A percentile compares a stretch with the other conserved stretches of the same genome.
Conservation (phyloP, 2,888 invertebrate species). For the Nomada hirtipes region DNA sequence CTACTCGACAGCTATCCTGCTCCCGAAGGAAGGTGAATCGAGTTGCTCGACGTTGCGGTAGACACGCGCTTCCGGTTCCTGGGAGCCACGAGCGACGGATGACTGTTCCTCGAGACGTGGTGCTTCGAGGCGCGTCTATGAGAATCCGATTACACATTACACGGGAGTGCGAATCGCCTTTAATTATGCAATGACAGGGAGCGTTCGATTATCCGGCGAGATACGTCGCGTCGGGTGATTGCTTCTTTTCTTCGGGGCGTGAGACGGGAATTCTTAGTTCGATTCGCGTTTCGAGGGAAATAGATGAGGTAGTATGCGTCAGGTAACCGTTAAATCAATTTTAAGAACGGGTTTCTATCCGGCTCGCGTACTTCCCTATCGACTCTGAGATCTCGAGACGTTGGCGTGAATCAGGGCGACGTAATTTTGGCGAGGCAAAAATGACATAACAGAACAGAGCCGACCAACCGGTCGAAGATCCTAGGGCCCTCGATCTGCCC, state of each 20-base stretch:
- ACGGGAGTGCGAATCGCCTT: conserved; percentile 51
- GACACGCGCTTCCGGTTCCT: conserved; percentile 75
- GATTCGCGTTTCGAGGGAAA: conserved; percentile 41
- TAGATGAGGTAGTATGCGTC: conserved; percentile 13
- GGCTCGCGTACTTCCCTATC: conserved; percentile 33
- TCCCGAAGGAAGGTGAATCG: background rate
- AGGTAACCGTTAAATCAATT: conserved; percentile 57
- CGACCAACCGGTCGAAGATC: conserved; percentile 15
- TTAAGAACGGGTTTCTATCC: conserved; percentile 54
- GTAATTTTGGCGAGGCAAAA: conserved; percentile 37
- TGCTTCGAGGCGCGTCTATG: conserved; percentile 52
- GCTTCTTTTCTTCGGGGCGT: background rate
- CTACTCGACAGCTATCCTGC: conserved; percentile 25
- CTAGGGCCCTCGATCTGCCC: conserved; percentile 15
- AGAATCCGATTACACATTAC: conserved; percentile 56
- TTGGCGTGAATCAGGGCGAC: conserved; percentile 37
- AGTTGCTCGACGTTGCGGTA: conserved; percentile 10
- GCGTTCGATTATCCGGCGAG: conserved; percentile 14
- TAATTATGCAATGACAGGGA: conserved; percentile 52
- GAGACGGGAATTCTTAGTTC: conserved; percentile 25
- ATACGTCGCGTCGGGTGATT: conserved; percentile 5
- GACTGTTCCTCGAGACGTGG: conserved; percentile 34
- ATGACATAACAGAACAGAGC: conserved; percentile 39
- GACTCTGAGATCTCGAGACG: conserved; percentile 29
- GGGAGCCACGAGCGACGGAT: conserved; percentile 20